Conservation (phyloP, 2,888 invertebrate species). For the Acanthopleura granulata region DNA sequence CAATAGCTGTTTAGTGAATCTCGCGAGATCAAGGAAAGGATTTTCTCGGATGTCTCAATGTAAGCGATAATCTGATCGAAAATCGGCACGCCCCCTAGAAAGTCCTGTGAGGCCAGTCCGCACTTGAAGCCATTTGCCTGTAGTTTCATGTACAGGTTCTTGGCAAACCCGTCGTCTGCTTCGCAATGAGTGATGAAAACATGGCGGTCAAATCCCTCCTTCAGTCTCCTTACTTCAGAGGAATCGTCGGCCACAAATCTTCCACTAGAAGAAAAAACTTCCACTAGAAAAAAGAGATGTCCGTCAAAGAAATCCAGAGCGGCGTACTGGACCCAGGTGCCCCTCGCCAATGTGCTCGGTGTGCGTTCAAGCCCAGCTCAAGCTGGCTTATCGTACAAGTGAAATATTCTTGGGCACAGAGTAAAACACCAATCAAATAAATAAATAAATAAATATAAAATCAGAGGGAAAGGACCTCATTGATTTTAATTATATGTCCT, state of each 20-base stretch:
- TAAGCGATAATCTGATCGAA: conserved; percentile 89
- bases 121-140: conserved; percentile 21
- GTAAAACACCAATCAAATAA: not conserved
- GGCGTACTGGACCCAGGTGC: too few relatives aligned
- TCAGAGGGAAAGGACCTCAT: too few relatives aligned
- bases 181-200: conserved; percentile 27
- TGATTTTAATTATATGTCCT: too few relatives aligned
- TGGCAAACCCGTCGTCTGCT: conserved; percentile 16
- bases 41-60: conserved; percentile 85
- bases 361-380: too few relatives aligned
- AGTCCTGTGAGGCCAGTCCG: conserved; percentile 19
- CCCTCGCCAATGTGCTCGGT: too few relatives aligned
- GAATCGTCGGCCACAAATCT: too few relatives aligned
- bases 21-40: conserved; percentile 88
- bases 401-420: not conserved
- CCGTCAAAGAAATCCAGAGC: too few relatives aligned
- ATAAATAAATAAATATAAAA: too few relatives aligned
- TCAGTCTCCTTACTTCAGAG: not conserved
- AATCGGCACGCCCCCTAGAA: conserved; percentile 69
- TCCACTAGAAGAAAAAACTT: too few relatives aligned
- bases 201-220: conserved; percentile 20
- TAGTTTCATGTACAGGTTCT: conserved; percentile 10
- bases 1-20: conserved; percentile 92
- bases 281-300: too few relatives aligned
- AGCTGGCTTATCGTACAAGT: not conserved